These are phyloP conservation scores for Cephus rjabovi DNA, from an alignment of 2,888 invertebrate genomes.

Conservation along the genomic window DNA sequence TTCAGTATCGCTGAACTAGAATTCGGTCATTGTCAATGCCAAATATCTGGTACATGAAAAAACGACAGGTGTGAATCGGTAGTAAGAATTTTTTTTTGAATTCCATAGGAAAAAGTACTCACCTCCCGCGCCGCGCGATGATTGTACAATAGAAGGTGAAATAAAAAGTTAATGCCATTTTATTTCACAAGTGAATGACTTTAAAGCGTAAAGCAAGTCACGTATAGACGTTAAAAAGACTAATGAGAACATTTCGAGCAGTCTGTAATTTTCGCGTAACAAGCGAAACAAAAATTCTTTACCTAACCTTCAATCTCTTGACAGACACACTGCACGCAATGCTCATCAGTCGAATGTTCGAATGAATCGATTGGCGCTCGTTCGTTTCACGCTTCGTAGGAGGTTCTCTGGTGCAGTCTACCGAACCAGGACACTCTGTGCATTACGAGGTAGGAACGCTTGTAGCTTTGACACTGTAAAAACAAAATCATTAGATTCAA, in stretches of 20 bases:
- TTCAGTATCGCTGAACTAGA: background rate
- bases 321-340: background rate
- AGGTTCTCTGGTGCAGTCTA: background rate
- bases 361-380: background rate
- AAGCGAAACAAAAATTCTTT: background rate
- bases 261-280: background rate
- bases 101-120: no score
- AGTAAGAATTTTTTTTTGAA: no score
- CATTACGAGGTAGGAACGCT: background rate
- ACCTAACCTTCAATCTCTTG: background rate
- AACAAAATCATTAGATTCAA: background rate
- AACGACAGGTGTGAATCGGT: background rate
- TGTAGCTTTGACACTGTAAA: background rate
- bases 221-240: background rate
- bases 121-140: no score
- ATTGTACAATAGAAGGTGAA: background rate
- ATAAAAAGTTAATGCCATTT: background rate
- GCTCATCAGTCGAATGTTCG: background rate
- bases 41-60: background rate
- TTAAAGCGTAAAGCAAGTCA: background rate
- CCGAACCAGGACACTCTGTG: background rate
- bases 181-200: background rate
- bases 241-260: background rate
- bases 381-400: background rate
- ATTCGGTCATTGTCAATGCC: slow-evolving; percentile 7